Evolutionary conservation across 2,888 invertebrate genomes (phyloP), one percentile per base, ranked within the genome.

Genomic region (Pristionchus mayeri): DNA sequence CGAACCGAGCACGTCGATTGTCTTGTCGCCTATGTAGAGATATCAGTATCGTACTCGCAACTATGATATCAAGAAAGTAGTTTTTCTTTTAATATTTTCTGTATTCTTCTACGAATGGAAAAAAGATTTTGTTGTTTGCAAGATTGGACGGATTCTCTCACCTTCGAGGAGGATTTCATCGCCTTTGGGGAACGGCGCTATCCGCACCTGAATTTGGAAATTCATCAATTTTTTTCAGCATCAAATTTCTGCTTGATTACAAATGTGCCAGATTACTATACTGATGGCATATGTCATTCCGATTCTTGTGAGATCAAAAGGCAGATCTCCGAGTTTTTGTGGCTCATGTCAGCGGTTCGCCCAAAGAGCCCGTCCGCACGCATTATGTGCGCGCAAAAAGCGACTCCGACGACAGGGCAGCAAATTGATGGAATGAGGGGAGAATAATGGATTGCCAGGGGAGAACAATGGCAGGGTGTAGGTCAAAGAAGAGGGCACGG

Each of bases 121-220:
- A 57, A 57, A n/a, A 44, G 3, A 24, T 57, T 57, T 57, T 24
- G 11, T 57, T 24, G 21, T 9, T 52, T 52, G 52, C 13, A 52
- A 16, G 21, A 9, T 11, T 52, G 13, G 52, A 52, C 6, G 11
- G 24, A 30, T 27, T 34, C 21, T 2, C 24, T 80, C 9, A 52
- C 82, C 82, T 37, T 82, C 82, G 21, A 82, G 82, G 4, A 82
- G 1, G 44, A 67, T 52, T 30, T 82, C 82, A 7, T 82, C 82
- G 18, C 82, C 82, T 24, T 54, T 60, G 21, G 82, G 82, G 6
- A 24, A 54, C 63, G 63, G 48, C 30, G 82, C 60, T 30, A 82
- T 67, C 37, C 50, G 44, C 2, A 82, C 82, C 82, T 82, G 48
- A 0, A 82, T 67, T 27, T 40, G 18, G 18, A 37, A 21, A 50